phyloP scores from a whole-genome alignment of 2,797 vertebrate species.

The Chaenodraco wilsoni region DNA sequence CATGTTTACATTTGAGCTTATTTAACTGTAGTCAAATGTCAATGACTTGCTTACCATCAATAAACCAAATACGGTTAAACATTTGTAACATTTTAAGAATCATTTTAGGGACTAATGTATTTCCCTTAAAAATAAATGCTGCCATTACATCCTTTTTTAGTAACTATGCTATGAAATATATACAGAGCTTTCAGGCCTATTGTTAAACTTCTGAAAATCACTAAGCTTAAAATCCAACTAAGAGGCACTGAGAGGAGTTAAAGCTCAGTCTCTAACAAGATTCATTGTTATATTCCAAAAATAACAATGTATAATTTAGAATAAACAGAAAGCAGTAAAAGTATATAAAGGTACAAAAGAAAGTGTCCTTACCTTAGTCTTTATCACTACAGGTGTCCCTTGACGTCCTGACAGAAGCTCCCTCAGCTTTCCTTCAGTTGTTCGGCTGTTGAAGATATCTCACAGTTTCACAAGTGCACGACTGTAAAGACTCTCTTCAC shows the following conservation, averaged over 20 bases:
- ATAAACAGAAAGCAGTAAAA: background rate
- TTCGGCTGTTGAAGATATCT: slow-evolving; percentile 1
- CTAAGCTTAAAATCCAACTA: background rate
- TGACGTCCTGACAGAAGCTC: background rate
- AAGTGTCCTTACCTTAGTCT: slow-evolving; percentile 58
- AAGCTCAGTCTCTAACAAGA: background rate
- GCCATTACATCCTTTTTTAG: background rate
- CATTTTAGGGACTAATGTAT: background rate
- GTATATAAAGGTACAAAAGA: background rate
- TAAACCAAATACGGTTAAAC: background rate
- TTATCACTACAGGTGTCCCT: slow-evolving; percentile 16
- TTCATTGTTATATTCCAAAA: background rate
- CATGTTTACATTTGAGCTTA: too few relatives aligned
- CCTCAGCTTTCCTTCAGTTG: slow-evolving; percentile 10
- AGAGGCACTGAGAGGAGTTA: background rate
- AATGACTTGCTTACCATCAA: background rate
- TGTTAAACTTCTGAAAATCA: background rate
- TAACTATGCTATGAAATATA: background rate
- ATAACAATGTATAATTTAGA: background rate
- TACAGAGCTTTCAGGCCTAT: background rate
- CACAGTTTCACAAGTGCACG: slow-evolving; percentile 9
- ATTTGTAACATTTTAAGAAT: background rate
- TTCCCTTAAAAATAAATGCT: background rate
- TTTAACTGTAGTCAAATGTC: too few relatives aligned
- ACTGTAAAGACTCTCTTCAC: slow-evolving; percentile 36